Evolutionary conservation across 1,140 invertebrate species (phyloP), one percentile per base, ranked within the genome.

Genomic region (Aphis gossypii): DNA sequence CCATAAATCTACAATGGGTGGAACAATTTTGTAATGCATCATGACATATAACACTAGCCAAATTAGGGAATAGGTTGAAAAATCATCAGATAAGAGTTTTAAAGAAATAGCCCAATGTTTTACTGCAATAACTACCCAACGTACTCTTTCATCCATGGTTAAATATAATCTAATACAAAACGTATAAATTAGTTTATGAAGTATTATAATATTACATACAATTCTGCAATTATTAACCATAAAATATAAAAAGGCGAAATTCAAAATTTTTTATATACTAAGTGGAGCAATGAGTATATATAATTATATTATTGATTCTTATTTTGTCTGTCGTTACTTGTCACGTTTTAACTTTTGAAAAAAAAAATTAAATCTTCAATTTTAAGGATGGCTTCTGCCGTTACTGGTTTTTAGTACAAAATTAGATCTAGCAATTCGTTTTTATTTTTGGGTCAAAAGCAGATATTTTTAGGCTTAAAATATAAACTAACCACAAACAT

Each of bases 121-220:
- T 25, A 92, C 46, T 54, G 76, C 76, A 38, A 82, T 38, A 5
- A 51, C 46, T 46, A 92, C 46, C 91, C 76, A 92, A 83, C n/a
- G 76, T 7, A 92, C 91, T 83, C 68, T 92, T 84, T 92, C 46
- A 48, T 92, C 68, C 41, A 92, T 76, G 9, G 76, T 54, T 51
- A 92, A 92, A 83, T 92, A 92, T 30, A 90, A 56, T 90, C 88
- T 90, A 90, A 41, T 38, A 89, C 23, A 89, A 54, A 48, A n/a
- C 48, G n/a, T 41, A 38, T 83, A 21, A 1, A 38, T 83, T 83
- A 30, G 20, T 83, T 41, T 38, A 83, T 83, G 41, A 86, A 46
- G 30, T 6, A 46, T 44, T 14, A 21, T 6, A 25, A 25, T 30
- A 86, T 86, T 41, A n/a, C 4, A 46, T 86, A 44, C 25, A 25